Evolutionary conservation across 2,797 vertebrate genomes (phyloP).

Genomic region (Helostoma temminkii): DNA sequence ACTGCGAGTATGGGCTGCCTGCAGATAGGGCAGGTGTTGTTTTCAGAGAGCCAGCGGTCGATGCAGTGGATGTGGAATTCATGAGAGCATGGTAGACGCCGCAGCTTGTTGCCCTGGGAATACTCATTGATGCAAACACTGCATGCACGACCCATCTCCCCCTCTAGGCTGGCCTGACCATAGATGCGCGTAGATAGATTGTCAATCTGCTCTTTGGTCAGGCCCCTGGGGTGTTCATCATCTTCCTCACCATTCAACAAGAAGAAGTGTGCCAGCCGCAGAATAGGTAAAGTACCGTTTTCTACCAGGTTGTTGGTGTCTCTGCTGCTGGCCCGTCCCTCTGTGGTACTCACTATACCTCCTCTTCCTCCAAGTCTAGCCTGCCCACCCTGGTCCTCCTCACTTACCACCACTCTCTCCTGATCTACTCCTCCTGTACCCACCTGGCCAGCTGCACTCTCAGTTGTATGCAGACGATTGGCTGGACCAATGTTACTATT

Average conservation of each 20-base stretch:
- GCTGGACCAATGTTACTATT: conserved; percentile 51
- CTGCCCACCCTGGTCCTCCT: conserved; percentile 71
- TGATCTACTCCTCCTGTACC: conserved; percentile 56
- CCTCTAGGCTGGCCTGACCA: conserved; percentile 88
- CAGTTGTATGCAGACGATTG: conserved; percentile 69
- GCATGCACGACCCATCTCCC: conserved; percentile 90
- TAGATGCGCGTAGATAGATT: conserved; percentile 94
- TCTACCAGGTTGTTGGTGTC: conserved; percentile 91
- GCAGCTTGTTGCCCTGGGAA: conserved; percentile 94
- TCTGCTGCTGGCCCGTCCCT: conserved; percentile 80
- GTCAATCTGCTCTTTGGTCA: conserved; percentile 99
- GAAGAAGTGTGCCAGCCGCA: conserved; percentile 94
- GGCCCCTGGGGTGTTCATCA: conserved; percentile 88
- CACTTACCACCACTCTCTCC: conserved; percentile 65
- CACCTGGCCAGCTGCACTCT: conserved; percentile 57
- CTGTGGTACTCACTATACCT: conserved; percentile 63
- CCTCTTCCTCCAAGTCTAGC: conserved; percentile 69
- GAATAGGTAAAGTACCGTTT: conserved; percentile 91
- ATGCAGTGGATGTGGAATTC: conserved; percentile 98
- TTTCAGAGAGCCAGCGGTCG: conserved; percentile 96
- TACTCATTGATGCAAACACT: conserved; percentile 98
- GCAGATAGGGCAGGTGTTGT: conserved; percentile 96
- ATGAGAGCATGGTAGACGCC: conserved; percentile 92
- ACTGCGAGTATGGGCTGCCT: conserved; percentile 90
- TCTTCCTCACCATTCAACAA: conserved; percentile 92